Base-by-base conservation (phyloP, 2,113 vertebrate species). In the Trogon surrucura region DNA sequence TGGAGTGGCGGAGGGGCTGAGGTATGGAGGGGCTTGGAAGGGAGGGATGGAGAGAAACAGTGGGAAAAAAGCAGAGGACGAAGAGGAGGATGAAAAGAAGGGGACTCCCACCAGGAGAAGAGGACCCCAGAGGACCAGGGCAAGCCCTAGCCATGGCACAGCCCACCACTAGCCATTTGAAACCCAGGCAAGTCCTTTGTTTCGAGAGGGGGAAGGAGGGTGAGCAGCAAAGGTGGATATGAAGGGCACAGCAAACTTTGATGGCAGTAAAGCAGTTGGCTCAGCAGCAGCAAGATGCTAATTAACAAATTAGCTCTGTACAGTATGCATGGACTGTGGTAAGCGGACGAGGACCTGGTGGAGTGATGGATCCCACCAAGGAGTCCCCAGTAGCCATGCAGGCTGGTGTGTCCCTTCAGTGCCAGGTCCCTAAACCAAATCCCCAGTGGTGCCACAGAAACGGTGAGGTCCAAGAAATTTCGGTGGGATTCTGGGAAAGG, bases 311-410 rank as follows among this genome's bases (percentile, higher is more conserved):
- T 70, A n/a, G 34, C 51, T 81, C 60, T 61, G 56, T 50, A 53
- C 20, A 34, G 16, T 18, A 34, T 20, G n/a, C 29, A 71, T 0
- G 2, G 79, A 51, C 65, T 2, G 1, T 16, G 34, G 16, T 25
- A 78, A 84, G 41, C 0, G 5, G 69, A 78, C 65, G 66, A 87
- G n/a, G 65, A 78, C 65, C 34, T 66, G 29, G 36, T 2, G 9
- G 84, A 71, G 21, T 12, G 21, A 58, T 32, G 45, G 25, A 50
- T 69, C 32, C 85, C 58, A 80, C 25, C 51, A 66, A 32, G 6
- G 34, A 85, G 29, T 26, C 41, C 47, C 13, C 65, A 51, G 25
- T 0, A 0, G 14, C 34, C 32, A 65, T 5, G 0, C 0, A 14
- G 25, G 12, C 44, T 72, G 48, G 38, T 1, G 1, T 3, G 0